These are phyloP conservation scores for Myzus persicae DNA, from an alignment of 1,140 invertebrate species.

Conservation along the genomic window DNA sequence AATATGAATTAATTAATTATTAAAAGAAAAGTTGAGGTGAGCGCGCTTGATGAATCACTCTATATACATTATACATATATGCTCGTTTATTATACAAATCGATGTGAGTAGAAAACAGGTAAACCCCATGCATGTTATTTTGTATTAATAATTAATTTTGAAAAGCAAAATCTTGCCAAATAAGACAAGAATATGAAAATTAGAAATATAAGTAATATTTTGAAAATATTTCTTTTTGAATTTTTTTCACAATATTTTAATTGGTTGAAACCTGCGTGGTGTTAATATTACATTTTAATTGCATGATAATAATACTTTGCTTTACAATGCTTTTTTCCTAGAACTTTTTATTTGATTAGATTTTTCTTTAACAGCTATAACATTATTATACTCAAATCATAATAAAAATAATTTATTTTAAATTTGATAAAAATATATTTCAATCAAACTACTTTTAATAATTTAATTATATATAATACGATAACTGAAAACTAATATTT, in stretches of 20 bases:
- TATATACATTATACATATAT: too few species aligned
- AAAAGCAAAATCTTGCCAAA: not conserved
- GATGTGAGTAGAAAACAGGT: not conserved
- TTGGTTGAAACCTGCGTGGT: not conserved
- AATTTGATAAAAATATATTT: not conserved
- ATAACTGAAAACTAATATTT: not conserved
- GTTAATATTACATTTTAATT: not conserved
- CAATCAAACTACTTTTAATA: not conserved
- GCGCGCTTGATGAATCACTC: too few species aligned
- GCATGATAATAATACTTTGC: not conserved
- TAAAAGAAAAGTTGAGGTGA: too few species aligned
- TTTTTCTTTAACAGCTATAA: not conserved
- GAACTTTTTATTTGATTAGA: not conserved
- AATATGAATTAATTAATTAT: too few species aligned
- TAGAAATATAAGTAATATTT: not conserved
- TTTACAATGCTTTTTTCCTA: not conserved
- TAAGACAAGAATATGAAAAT: not conserved
- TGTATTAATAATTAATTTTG: not conserved
- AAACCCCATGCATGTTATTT: not conserved
- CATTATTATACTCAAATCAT: not conserved
- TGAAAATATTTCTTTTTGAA: too few species aligned
- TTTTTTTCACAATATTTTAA: too few species aligned
- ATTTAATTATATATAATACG: not conserved
- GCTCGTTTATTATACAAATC: not conserved
- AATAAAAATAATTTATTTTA: constrained; percentile 9